Base-by-base conservation (phyloP, 2,797 vertebrate genomes). In the Gymnocypris eckloni region DNA sequence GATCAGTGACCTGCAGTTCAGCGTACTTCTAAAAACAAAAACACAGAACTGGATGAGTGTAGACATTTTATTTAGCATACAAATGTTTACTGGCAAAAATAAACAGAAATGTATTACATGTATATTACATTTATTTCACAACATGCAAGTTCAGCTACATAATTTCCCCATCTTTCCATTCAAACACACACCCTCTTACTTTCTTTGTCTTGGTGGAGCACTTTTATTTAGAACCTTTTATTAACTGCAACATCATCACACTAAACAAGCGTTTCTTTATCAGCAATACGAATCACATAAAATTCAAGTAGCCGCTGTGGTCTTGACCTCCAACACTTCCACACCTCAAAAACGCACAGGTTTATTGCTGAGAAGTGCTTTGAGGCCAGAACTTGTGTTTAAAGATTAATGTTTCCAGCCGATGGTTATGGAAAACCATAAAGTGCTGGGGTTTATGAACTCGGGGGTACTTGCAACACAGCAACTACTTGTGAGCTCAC, bases 1-100 rank as follows among this genome's bases (percentile, higher is more conserved):
- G 97, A 87, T 97, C 92, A 0, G 92, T 96, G 84, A 97, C 93
- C 92, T 99, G 98, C 86, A 96, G 94, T 87, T 87, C 94, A 88
- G 97, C 94, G 59, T 99, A 99, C 52, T 95, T 96, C 98, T 99
- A 56, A 10, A 89, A 61, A 59, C 39, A 78, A 72, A 80, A 11
- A 79, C 6, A 61, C 12, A 85, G 11, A 37, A 9, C 50, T 43
- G 39, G 67, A 56, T 72, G 22, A 77, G 2, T 69, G n/a, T 45
- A 25, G 16, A 12, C 1, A 45, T 5, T 22, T 66, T 0, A 75
- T 18, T 33, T 22, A 75, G 16, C 50, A 6, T 7, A 54, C 22
- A 43, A 25, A 48, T n/a, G 15, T 50, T 39, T 9, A 61, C 25
- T 64, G 28, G 11, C 16, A 59, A 79, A 61, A 43, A 9, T 16